Conservation (phyloP, 2,888 invertebrate species). For the Drosophila bunnanda region DNA sequence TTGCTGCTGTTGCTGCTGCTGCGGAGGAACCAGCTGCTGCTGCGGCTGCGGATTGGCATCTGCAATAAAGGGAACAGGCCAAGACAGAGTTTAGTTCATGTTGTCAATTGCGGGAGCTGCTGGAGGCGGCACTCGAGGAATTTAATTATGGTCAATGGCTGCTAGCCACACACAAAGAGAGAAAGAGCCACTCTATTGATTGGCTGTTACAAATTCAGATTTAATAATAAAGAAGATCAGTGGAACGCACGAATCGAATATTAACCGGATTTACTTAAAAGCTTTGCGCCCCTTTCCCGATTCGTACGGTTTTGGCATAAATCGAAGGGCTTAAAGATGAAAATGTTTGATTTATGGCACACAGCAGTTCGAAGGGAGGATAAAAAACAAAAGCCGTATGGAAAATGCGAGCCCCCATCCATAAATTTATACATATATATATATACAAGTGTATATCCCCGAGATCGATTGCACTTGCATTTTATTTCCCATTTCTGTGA, state of each 20-base stretch:
- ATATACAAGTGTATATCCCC: background rate
- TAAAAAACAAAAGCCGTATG: conserved; percentile 3
- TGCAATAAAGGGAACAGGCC: conserved; percentile 42
- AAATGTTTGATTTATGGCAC: conserved; percentile 38
- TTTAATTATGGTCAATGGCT: conserved; percentile 13
- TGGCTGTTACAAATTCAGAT: background rate
- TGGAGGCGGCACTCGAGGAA: background rate
- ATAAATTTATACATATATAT: background rate
- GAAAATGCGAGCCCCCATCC: background rate
- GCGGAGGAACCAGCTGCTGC: conserved; percentile 35
- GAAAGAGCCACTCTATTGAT: background rate
- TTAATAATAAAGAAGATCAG: conserved; percentile 2
- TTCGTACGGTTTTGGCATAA: conserved; percentile 24
- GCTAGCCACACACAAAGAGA: background rate
- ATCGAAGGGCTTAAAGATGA: conserved; percentile 26
- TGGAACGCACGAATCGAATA: conserved; percentile 16
- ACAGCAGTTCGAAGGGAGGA: conserved; percentile 3
- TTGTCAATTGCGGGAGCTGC: conserved; percentile 19
- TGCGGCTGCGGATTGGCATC: conserved; percentile 54
- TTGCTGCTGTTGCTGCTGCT: conserved; percentile 18
- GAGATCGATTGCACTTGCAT: conserved; percentile 41
- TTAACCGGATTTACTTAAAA: conserved; percentile 29
- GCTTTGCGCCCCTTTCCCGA: conserved; percentile 12
- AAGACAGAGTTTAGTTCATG: conserved; percentile 12
- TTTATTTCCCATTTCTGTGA: conserved; percentile 29